Evolutionary conservation across 2,797 vertebrate species (phyloP).

Genomic region (Sebastes kiyomatsui): DNA sequence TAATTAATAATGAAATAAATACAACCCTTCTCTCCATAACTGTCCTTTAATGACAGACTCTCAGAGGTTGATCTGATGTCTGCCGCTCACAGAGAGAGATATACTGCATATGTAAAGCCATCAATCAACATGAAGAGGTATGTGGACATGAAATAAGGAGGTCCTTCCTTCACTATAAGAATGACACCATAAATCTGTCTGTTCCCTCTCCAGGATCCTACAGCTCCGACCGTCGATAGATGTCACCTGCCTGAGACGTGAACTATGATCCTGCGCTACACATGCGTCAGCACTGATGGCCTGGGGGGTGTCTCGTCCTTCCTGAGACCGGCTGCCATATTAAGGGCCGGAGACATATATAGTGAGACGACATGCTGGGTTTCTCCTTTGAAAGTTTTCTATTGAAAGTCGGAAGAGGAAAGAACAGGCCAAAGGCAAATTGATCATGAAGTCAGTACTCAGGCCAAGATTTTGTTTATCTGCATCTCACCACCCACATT

Average conservation of each 20-base stretch:
- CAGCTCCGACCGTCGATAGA: slow-evolving; percentile 8
- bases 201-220: slow-evolving; percentile 1
- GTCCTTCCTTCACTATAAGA: slow-evolving; percentile 32
- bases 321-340: neutral
- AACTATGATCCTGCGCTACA: slow-evolving; percentile 17
- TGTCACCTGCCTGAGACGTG: slow-evolving; percentile 18
- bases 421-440: neutral
- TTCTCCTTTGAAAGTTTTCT: neutral
- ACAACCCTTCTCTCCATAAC: neutral
- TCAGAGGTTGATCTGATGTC: neutral
- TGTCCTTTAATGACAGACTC: slow-evolving; percentile 17
- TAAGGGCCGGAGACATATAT: neutral
- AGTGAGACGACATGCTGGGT: neutral
- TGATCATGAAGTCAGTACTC: neutral
- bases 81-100: slow-evolving; percentile 2
- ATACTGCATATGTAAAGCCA: slow-evolving; percentile 23
- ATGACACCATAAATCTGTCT: slow-evolving; percentile 46
- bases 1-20: neutral
- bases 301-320: neutral
- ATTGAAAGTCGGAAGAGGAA: neutral
- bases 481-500: slow-evolving; percentile 25
- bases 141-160: slow-evolving; percentile 53
- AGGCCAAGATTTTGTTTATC: slow-evolving; percentile 20
- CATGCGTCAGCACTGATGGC: slow-evolving; percentile 1
- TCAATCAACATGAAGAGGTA: slow-evolving; percentile 59